These are phyloP conservation scores for Natrix natrix DNA, from an alignment of 2,797 vertebrate genomes.

Conservation along the genomic window DNA sequence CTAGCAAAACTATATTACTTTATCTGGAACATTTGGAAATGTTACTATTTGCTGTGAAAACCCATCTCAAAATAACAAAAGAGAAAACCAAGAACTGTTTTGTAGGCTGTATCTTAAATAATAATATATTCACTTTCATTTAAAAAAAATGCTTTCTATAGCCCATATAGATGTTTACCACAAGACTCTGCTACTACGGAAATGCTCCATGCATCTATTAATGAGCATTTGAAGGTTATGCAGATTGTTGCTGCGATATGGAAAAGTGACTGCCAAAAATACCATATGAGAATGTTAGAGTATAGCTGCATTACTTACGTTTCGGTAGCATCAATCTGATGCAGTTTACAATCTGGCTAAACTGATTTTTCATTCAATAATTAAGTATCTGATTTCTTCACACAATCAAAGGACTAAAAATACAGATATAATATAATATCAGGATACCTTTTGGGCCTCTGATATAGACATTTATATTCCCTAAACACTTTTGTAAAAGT, in stretches of 20 bases:
- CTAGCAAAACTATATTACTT: background rate
- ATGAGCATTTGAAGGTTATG: background rate
- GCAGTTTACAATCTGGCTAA: background rate
- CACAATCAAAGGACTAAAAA: constrained; percentile 17
- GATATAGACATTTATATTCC: background rate
- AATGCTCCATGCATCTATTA: background rate
- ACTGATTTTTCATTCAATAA: background rate
- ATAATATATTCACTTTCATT: background rate
- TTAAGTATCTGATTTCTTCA: background rate
- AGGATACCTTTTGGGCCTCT: background rate
- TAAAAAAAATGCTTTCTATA: background rate
- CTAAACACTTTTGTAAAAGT: background rate
- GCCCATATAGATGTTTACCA: background rate
- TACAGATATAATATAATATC: background rate
- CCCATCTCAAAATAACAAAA: constrained; percentile 5
- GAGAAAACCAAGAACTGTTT: background rate
- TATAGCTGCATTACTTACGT: background rate
- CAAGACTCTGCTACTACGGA: background rate
- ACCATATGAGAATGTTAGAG: background rate
- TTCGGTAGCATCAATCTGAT: background rate
- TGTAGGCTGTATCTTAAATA: background rate
- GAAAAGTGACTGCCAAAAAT: background rate
- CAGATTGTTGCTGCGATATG: background rate
- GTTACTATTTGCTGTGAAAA: background rate
- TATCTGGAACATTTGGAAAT: background rate